These are phyloP conservation scores for Steinernema khuongi DNA, from an alignment of 1,140 invertebrate species.

Conservation along the genomic window DNA sequence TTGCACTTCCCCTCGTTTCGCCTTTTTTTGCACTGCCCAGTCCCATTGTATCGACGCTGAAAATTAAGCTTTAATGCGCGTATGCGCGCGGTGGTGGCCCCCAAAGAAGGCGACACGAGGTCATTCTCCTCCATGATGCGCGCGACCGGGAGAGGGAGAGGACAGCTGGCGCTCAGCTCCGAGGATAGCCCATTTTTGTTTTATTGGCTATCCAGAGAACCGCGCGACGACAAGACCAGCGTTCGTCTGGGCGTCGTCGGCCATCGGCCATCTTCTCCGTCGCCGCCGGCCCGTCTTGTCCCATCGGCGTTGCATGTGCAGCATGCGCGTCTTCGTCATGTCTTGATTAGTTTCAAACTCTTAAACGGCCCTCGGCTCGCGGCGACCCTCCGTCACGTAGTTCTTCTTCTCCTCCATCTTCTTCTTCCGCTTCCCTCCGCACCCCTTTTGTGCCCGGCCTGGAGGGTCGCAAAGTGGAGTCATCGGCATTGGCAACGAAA, in stretches of 20 bases:
- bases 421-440: not conserved
- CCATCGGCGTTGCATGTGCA: not conserved
- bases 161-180: constrained; percentile 4
- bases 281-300: not conserved
- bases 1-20: not conserved
- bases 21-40: not conserved
- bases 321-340: not conserved
- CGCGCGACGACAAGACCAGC: constrained; percentile 13
- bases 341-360: constrained; percentile 15
- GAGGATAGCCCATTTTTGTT: constrained; percentile 16
- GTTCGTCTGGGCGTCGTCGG: constrained; percentile 3
- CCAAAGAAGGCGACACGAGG: constrained; percentile 5
- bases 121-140: constrained; percentile 9
- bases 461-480: too few relatives aligned
- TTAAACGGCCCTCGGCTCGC: not conserved
- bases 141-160: not conserved
- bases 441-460: not conserved
- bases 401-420: not conserved
- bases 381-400: too few relatives aligned
- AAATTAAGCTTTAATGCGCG: not conserved
- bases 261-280: not conserved
- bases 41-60: not conserved
- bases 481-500: not conserved
- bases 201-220: constrained; percentile 15
- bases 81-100: constrained; percentile 10